Conservation (phyloP, 2,888 invertebrate species). For the Serrognathus titanus region DNA sequence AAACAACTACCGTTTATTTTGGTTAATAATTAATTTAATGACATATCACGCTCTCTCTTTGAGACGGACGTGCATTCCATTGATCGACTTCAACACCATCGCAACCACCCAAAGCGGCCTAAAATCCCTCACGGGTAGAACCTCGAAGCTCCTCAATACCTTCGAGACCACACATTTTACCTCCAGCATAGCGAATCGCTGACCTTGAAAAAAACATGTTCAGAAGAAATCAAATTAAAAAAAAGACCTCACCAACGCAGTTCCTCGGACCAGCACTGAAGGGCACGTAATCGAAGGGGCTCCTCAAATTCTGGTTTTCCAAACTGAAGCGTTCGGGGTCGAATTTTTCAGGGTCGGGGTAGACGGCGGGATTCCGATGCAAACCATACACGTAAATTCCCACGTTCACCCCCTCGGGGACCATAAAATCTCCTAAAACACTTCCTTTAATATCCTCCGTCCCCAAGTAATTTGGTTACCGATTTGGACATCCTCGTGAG, state of each 20-base stretch:
- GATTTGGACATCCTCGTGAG: too few species aligned
- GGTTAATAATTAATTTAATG: too few species aligned
- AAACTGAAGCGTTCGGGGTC: slow-evolving; percentile 41
- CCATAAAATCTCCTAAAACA: slow-evolving; percentile 5
- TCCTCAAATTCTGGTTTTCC: slow-evolving; percentile 32
- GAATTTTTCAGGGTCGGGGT: slow-evolving; percentile 45
- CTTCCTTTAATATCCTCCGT: too few species aligned
- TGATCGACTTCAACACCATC: slow-evolving; percentile 1
- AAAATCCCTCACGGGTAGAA: slow-evolving; percentile 3
- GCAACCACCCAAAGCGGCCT: not conserved
- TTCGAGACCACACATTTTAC: slow-evolving; percentile 3
- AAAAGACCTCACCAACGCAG: slow-evolving; percentile 26
- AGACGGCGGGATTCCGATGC: slow-evolving; percentile 48
- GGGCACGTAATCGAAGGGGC: slow-evolving; percentile 39
- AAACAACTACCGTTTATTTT: too few species aligned
- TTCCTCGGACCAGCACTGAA: slow-evolving; percentile 42
- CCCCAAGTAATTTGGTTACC: too few species aligned
- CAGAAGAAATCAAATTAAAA: not conserved
- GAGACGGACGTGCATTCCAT: slow-evolving; percentile 5
- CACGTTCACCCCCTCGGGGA: slow-evolving; percentile 16
- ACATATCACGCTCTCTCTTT: not conserved
- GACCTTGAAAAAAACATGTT: not conserved
- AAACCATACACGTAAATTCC: slow-evolving; percentile 21
- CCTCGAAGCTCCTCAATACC: slow-evolving; percentile 1
- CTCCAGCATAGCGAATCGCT: slow-evolving; percentile 7